Conservation (phyloP, 2,888 invertebrate genomes). For the Microctonus aethiopoides region DNA sequence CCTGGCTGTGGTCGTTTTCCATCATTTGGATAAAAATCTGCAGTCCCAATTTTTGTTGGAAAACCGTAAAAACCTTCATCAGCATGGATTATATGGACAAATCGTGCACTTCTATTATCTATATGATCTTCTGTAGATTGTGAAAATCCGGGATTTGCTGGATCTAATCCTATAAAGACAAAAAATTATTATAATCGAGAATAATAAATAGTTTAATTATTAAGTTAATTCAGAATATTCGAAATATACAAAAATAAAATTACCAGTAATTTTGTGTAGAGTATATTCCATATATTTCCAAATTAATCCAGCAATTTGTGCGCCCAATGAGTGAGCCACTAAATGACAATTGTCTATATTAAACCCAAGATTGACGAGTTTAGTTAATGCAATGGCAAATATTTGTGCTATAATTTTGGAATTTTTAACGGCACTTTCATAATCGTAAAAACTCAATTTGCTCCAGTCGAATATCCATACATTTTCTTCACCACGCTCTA, state of each 20-base stretch:
- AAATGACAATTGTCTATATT: constrained; percentile 47
- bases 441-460: constrained; percentile 43
- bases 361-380: constrained; percentile 39
- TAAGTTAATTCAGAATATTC: no score
- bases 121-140: constrained; percentile 47
- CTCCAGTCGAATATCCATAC: constrained; percentile 55
- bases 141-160: constrained; percentile 55
- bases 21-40: constrained; percentile 54
- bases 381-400: constrained; percentile 39
- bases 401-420: constrained; percentile 40
- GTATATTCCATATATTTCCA: constrained; percentile 39
- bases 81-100: constrained; percentile 55
- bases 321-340: constrained; percentile 54
- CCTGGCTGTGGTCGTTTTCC: constrained; percentile 55
- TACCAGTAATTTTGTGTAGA: constrained; percentile 53
- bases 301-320: constrained; percentile 49
- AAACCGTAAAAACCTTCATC: constrained; percentile 53
- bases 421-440: constrained; percentile 36
- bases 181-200: background rate
- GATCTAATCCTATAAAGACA: constrained; percentile 50
- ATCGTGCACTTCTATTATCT: constrained; percentile 41
- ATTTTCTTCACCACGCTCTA: constrained; percentile 48
- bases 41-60: constrained; percentile 44
- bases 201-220: background rate
- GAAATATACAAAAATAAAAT: background rate